These are phyloP conservation scores for Atrichornis clamosus DNA, from an alignment of 2,113 vertebrate species.

Conservation along the genomic window DNA sequence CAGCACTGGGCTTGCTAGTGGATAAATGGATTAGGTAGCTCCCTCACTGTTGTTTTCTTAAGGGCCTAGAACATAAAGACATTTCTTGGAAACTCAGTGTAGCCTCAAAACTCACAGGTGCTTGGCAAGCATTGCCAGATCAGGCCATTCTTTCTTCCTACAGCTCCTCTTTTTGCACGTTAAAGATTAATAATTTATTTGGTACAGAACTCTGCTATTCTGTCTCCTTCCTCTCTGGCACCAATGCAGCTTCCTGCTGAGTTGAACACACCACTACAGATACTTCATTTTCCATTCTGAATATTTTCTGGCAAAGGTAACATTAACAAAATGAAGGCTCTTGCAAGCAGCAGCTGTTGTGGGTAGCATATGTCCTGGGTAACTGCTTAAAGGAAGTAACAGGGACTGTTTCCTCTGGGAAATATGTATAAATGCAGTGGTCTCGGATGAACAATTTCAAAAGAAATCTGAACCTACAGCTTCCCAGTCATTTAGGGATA, in stretches of 20 bases:
- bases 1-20: background rate
- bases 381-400: background rate
- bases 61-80: background rate
- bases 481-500: background rate
- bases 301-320: slow-evolving; percentile 2
- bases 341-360: background rate
- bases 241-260: background rate
- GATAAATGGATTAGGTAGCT: background rate
- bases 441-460: background rate
- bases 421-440: background rate
- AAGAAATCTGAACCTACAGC: background rate
- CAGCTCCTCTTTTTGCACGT: background rate
- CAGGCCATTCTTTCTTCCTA: background rate
- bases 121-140: background rate
- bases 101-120: background rate
- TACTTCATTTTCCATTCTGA: background rate
- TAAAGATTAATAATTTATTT: background rate
- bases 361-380: background rate
- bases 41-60: background rate
- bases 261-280: background rate
- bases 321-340: background rate
- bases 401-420: background rate
- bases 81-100: background rate
- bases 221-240: background rate
- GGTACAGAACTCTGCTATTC: background rate